A percentile compares a stretch with the other conserved stretches of the same genome.
These are phyloP conservation scores for Bombus vancouverensis DNA, from an alignment of 1,140 invertebrate genomes.

Conservation along the genomic window DNA sequence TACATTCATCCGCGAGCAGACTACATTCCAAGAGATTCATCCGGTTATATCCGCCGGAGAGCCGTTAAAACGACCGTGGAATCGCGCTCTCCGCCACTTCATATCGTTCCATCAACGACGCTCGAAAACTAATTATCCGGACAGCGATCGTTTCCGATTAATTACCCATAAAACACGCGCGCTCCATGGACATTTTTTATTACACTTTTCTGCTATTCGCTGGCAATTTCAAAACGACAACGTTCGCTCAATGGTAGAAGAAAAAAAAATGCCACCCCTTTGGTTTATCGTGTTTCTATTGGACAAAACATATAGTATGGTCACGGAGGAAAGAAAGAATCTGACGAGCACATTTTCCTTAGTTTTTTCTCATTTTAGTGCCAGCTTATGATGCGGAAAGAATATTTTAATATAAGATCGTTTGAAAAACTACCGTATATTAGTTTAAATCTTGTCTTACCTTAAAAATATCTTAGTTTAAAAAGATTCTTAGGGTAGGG, in stretches of 20 bases:
- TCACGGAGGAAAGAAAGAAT: no score
- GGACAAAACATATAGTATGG: no score
- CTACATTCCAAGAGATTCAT: background rate
- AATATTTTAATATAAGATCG: no score
- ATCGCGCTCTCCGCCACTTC: constrained; percentile 20
- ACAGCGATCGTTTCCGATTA: constrained; percentile 37
- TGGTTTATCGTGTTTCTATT: no score
- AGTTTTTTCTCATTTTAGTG: no score
- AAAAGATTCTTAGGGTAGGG: no score
- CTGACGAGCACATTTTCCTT: no score
- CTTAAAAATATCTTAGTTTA: no score
- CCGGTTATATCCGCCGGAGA: constrained; percentile 8
- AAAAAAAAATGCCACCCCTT: background rate
- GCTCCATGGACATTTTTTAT: background rate
- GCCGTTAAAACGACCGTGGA: constrained; percentile 23
- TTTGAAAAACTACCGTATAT: no score
- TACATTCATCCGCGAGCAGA: background rate
- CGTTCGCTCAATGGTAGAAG: background rate
- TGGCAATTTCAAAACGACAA: background rate
- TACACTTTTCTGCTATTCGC: constrained; percentile 12
- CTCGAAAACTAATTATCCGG: constrained; percentile 26
- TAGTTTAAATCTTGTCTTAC: no score
- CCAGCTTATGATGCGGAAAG: no score
- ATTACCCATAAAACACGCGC: constrained; percentile 21
- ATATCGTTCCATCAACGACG: constrained; percentile 13